Evolutionary conservation across 2,113 vertebrate species (phyloP).

Genomic region (Pygoscelis antarcticus): DNA sequence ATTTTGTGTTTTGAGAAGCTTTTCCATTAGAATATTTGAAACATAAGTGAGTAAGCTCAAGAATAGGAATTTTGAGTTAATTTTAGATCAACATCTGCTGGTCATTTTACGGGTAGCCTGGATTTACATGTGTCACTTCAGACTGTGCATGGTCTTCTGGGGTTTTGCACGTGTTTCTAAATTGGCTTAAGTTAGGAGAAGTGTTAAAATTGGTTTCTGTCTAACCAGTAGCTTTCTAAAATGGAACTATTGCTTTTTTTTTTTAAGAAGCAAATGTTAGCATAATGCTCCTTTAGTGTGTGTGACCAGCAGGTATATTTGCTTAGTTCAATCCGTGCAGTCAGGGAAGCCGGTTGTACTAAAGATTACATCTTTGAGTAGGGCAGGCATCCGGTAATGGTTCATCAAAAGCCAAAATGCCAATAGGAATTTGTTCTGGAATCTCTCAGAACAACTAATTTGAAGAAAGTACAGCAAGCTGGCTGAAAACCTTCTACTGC

Average conservation of each 20-base stretch:
- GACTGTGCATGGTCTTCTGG: background rate
- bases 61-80: background rate
- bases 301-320: background rate
- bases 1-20: background rate
- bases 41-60: background rate
- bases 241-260: background rate
- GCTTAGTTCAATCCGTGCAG: background rate
- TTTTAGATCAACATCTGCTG: background rate
- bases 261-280: background rate
- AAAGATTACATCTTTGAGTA: background rate
- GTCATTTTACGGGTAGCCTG: background rate
- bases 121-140: background rate
- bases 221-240: background rate
- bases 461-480: background rate
- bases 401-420: background rate
- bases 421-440: background rate
- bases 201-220: background rate
- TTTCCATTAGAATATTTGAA: background rate
- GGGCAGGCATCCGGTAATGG: background rate
- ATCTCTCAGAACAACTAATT: background rate
- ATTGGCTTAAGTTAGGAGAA: background rate
- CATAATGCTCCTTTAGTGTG: background rate
- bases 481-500: background rate
- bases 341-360: background rate
- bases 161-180: background rate